These are phyloP conservation scores for Ctenopoma kingsleyae DNA, from an alignment of 2,797 vertebrate species.

Conservation along the genomic window DNA sequence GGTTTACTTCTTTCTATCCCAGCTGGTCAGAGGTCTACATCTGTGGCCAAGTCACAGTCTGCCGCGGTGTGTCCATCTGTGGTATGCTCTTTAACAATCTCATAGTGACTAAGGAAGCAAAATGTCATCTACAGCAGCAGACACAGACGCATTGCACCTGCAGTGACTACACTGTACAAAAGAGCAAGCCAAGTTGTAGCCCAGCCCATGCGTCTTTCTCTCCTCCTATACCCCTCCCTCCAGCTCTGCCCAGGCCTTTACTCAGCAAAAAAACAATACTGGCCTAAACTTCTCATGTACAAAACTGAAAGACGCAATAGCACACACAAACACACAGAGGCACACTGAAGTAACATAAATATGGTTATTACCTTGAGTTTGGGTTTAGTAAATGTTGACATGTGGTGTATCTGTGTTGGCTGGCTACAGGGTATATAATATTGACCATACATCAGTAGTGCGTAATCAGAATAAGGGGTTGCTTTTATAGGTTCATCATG, in stretches of 20 bases:
- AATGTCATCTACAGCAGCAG: conserved; percentile 34
- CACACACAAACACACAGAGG: conserved; percentile 53
- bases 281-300: conserved; percentile 3
- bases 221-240: conserved; percentile 51
- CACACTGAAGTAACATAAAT: conserved; percentile 34
- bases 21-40: conserved; percentile 27
- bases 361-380: conserved; percentile 89
- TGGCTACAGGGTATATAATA: conserved; percentile 45
- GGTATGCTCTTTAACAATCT: conserved; percentile 7
- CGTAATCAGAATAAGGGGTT: conserved; percentile 13
- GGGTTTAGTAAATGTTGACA: conserved; percentile 92
- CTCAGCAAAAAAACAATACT: conserved; percentile 65
- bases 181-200: conserved; percentile 75
- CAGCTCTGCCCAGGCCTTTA: conserved; percentile 33
- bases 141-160: conserved; percentile 82
- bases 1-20: conserved; percentile 5
- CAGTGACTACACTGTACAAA: conserved; percentile 65
- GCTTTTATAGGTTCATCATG: conserved; percentile 25
- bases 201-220: conserved; percentile 73
- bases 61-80: conserved; percentile 2
- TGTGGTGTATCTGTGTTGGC: conserved; percentile 82
- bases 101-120: background rate
- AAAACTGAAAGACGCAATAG: conserved; percentile 36
- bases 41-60: background rate
- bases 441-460: conserved; percentile 16